Percentiles rank a stretch among this genome's conserved stretches.
Conservation (phyloP, 2,888 invertebrate species). For the Fragum sueziense region DNA sequence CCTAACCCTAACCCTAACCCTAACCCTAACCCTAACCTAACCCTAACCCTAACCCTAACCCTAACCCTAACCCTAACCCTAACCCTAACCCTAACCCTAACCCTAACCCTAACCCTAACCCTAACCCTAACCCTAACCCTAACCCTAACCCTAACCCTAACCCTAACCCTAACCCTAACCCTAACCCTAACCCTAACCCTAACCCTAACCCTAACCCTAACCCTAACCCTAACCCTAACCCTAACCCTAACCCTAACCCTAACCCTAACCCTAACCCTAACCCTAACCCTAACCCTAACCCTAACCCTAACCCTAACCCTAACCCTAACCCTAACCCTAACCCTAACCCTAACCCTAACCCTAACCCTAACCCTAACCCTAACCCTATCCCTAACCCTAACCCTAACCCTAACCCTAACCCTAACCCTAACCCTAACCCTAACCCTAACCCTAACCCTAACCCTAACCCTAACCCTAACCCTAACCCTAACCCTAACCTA, state of each 20-base stretch:
- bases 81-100: conserved; percentile 60
- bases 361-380: conserved; percentile 61
- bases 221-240: conserved; percentile 68
- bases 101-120: conserved; percentile 64
- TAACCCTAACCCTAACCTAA: conserved; percentile 65
- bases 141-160: conserved; percentile 67
- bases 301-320: conserved; percentile 54
- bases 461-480: conserved; percentile 54
- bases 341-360: conserved; percentile 59
- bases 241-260: conserved; percentile 67
- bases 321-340: conserved; percentile 56
- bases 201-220: conserved; percentile 62
- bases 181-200: conserved; percentile 57
- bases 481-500: conserved; percentile 60
- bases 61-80: conserved; percentile 52
- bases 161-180: conserved; percentile 50
- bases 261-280: conserved; percentile 54
- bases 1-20: conserved; percentile 62
- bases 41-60: conserved; percentile 60
- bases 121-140: conserved; percentile 64
- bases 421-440: conserved; percentile 54
- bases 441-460: conserved; percentile 51
- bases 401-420: conserved; percentile 59
- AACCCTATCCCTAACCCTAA: conserved; percentile 65
- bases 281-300: conserved; percentile 55